phyloP scores from a whole-genome alignment of 2,113 vertebrate species.

The Colossoma macropomum region DNA sequence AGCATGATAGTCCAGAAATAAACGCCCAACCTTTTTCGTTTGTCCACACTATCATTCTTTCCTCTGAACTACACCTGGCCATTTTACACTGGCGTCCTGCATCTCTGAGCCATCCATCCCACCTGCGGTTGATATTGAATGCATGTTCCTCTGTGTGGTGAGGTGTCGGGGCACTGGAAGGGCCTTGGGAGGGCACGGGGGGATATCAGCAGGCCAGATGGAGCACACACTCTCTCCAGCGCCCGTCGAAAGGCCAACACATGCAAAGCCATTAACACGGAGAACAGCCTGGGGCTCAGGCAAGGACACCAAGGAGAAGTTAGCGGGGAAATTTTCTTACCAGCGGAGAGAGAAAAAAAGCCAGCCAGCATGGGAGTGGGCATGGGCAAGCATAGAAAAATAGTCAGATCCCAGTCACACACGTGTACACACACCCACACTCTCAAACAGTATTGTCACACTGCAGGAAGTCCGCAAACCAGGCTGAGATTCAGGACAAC shows the following conservation, averaged over 20 bases:
- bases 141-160: slow-evolving; percentile 25
- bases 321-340: slow-evolving; percentile 58
- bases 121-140: slow-evolving; percentile 52
- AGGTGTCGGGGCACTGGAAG: slow-evolving; percentile 69
- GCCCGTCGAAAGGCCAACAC: slow-evolving; percentile 62
- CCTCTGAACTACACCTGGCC: background rate
- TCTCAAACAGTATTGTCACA: background rate
- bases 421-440: background rate
- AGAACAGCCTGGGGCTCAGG: slow-evolving; percentile 72
- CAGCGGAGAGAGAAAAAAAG: background rate
- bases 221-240: slow-evolving; percentile 66
- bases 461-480: slow-evolving; percentile 3
- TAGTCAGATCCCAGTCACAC: background rate
- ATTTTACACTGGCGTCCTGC: background rate
- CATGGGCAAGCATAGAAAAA: background rate
- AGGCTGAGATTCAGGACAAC: background rate
- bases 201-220: slow-evolving; percentile 75
- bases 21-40: no score
- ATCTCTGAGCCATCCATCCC: slow-evolving; percentile 59
- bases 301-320: slow-evolving; percentile 63
- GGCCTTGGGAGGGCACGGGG: slow-evolving; percentile 64
- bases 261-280: slow-evolving; percentile 74
- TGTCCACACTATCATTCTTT: background rate
- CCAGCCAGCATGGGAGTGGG: background rate
- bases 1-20: no score